Evolutionary conservation across 2,113 vertebrate species (phyloP), one percentile per base, ranked within the genome.

Genomic region (Athene cunicularia): DNA sequence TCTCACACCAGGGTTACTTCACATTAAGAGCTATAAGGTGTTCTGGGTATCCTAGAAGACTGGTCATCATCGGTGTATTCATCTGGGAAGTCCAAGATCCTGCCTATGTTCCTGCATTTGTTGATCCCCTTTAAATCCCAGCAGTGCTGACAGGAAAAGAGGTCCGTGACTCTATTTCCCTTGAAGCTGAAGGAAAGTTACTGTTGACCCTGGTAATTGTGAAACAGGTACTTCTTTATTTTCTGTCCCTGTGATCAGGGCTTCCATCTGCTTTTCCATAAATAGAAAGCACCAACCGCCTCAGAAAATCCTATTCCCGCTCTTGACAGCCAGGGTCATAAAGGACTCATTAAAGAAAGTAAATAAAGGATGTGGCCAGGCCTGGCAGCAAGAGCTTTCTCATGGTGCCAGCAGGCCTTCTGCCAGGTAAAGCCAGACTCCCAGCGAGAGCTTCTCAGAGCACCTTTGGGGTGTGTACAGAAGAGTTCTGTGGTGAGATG

Each of bases 401-500:
- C 6, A 6, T 87, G 73, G 45, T 70, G 88, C 93, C 93, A 95
- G 94, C 91, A 95, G 88, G 89, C 74, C 43, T 18, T 85, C 50
- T 70, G 89, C 94, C 81, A 93, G 96, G 84, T 88, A 79, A 30
- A 72, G 86, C 80, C 3, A n/a, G 66, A 45, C 93, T 94, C 95
- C 94, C 7, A 32, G 79, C 0, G 26, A 86, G 93, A 80, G 81
- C 63, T 59, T 60, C 75, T 66, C 66, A 14, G 58, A 96, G 59
- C 3, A 66, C 95, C 93, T 93, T 67, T 89, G 81, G 95, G 96
- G 93, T 96, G 89, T 90, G 93, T 96, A 87, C 86, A 93, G 95
- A 90, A 55, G 86, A 82, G 58, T 81, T 95, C 83, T 82, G 94
- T 73, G 89, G 91, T 47, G 32, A 93, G 67, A 97, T 97, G 91